A percentile compares a stretch with the other conserved stretches of the same genome.
phyloP scores from a whole-genome alignment of 2,797 vertebrate species.

The Parauchenoglanis punctatus region DNA sequence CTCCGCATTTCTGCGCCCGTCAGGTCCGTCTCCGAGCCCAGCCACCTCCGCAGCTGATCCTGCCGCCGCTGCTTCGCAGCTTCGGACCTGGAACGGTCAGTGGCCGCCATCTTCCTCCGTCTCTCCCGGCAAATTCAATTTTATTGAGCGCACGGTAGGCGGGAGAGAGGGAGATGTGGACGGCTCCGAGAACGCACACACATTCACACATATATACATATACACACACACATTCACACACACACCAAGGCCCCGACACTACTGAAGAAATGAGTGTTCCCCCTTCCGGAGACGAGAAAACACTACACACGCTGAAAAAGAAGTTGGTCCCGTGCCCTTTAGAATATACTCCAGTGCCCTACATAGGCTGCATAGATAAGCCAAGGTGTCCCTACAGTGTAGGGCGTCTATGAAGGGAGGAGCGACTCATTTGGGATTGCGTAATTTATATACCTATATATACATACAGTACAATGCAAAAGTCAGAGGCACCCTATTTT shows the following conservation, averaged over 20 bases:
- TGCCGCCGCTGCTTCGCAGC: conserved; percentile 82
- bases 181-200: conserved; percentile 41
- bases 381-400: neutral
- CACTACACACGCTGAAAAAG: neutral
- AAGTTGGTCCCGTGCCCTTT: neutral
- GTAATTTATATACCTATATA: neutral
- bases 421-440: neutral
- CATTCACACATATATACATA: neutral
- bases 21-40: conserved; percentile 80
- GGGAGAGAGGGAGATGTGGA: conserved; percentile 60
- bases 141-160: conserved; percentile 45
- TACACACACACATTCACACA: neutral
- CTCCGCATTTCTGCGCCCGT: conserved; percentile 66
- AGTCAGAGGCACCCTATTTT: too few relatives aligned
- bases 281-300: neutral
- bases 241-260: neutral
- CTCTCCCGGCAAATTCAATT: conserved; percentile 73
- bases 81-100: conserved; percentile 86
- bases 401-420: neutral
- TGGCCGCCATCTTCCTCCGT: conserved; percentile 82
- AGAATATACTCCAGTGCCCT: neutral
- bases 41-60: conserved; percentile 83
- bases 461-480: too few relatives aligned
- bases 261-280: neutral
- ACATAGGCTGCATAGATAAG: neutral